Evolutionary conservation across 2,888 invertebrate species (phyloP).

Genomic region (Pristionchus mayeri): DNA sequence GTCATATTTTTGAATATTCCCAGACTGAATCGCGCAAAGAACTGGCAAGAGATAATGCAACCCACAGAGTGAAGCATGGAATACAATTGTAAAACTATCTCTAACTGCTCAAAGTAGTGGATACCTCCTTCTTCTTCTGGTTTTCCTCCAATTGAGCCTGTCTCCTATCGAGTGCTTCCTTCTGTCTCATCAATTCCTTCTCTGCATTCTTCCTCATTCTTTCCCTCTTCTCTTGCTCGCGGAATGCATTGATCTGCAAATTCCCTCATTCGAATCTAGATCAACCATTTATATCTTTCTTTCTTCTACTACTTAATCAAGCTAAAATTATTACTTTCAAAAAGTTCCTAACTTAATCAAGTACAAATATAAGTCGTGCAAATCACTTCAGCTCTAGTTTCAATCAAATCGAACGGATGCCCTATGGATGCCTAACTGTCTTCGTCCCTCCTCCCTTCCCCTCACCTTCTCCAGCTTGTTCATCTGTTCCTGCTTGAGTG

Average conservation of each 20-base stretch:
- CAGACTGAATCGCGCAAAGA: too few species aligned
- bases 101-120: too few species aligned
- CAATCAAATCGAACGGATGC: too few species aligned
- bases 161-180: constrained; percentile 65
- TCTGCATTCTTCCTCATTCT: constrained; percentile 50
- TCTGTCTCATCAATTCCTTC: constrained; percentile 60
- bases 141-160: constrained; percentile 60
- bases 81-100: too few species aligned
- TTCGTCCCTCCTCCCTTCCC: constrained; percentile 55
- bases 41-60: too few species aligned
- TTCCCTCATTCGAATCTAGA: not conserved
- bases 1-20: too few species aligned
- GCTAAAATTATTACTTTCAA: not conserved
- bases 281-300: not conserved
- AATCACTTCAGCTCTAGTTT: not conserved
- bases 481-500: constrained; percentile 47
- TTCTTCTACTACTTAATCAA: not conserved
- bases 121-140: constrained; percentile 54
- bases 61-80: too few species aligned
- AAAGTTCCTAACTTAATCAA: too few species aligned
- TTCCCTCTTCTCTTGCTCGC: constrained; percentile 51
- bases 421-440: too few species aligned
- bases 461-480: constrained; percentile 50
- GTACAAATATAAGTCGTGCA: not conserved
- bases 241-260: constrained; percentile 41